Base-by-base conservation (phyloP, 1,140 invertebrate species). In the Lasaia peninsularis region DNA sequence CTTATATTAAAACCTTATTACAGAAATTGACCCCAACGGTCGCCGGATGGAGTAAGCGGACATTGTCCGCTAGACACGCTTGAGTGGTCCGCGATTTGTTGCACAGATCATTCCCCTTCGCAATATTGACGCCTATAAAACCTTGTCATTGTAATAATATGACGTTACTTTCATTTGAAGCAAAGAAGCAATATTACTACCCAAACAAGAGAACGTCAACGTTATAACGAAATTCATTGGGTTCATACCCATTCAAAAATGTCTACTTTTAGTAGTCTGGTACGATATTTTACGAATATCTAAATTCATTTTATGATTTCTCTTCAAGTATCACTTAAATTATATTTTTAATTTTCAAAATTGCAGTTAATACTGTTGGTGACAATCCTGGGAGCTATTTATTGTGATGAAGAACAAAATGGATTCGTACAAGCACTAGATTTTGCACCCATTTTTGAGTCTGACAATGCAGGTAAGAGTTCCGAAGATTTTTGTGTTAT, bases 111-210 rank as follows among this genome's bases (percentile, higher is more conserved):
- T 84, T 87, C 82, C 83, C 84, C 84, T 88, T 73, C 85, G 85
- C 85, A 88, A 88, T 80, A 80, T 73, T 85, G 69, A 80, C 80
- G 81, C 80, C 85, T 88, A 88, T 88, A 88, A 88, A 88, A 88
- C 80, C 74, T 85, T 85, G 82, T 82, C 80, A 80, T 79, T 85
- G 69, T 79, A 73, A 85, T 78, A 77, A 67, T 80, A 65, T 83
- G 71, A 79, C 83, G 82, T 81, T 88, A 88, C 85, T 88, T 88
- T 88, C 78, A 85, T 86, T 71, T 73, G 70, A 63, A 73, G 67
- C 59, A 67, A 73, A 40, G 53, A 81, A 75, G 61, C 59, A 59
- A 62, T 62, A 55, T 75, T 71, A 80, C 76, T 67, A 76, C 73
- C 67, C 63, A 14, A 62, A 50, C 56, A 34, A 57, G 62, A 61